A percentile compares a stretch with the other conserved stretches of the same genome.
phyloP scores from a whole-genome alignment of 2,113 vertebrate species.

The Phasianus colchicus region DNA sequence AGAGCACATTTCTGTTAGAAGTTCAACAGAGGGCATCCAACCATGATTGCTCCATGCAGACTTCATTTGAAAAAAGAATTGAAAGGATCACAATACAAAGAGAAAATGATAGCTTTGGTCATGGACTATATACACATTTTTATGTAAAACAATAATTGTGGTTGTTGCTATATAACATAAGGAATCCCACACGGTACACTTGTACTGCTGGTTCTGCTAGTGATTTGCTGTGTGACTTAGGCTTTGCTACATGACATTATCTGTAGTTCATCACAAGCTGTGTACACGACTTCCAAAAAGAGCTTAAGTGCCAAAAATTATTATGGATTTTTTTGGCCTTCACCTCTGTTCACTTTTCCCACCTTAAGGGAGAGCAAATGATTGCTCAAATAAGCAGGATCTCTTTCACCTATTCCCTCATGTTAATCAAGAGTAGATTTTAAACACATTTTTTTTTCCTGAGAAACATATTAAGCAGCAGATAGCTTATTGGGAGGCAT shows the following conservation, averaged over 20 bases:
- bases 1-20: not conserved
- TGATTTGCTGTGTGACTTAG: conserved; percentile 12
- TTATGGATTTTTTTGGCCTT: conserved; percentile 13
- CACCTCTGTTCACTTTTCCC: conserved; percentile 33
- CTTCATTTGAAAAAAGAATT: not conserved
- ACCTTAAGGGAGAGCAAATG: conserved; percentile 19
- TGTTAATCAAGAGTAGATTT: conserved; percentile 59
- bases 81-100: not conserved
- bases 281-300: conserved; percentile 9
- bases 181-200: accelerated
- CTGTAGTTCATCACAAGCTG: conserved; percentile 32
- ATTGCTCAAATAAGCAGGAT: not conserved
- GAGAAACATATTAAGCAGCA: not conserved
- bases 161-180: not conserved
- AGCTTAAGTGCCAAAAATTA: conserved; percentile 22
- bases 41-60: not conserved
- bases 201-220: not conserved
- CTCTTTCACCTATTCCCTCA: not conserved
- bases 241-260: not conserved
- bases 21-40: not conserved
- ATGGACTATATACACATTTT: not conserved
- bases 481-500: not conserved
- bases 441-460: conserved; percentile 33
- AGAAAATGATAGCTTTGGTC: not conserved
- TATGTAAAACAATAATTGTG: not conserved